Evolutionary conservation across 2,888 invertebrate genomes (phyloP), one percentile per base, ranked within the genome.

Genomic region (Coelopa pilipes): DNA sequence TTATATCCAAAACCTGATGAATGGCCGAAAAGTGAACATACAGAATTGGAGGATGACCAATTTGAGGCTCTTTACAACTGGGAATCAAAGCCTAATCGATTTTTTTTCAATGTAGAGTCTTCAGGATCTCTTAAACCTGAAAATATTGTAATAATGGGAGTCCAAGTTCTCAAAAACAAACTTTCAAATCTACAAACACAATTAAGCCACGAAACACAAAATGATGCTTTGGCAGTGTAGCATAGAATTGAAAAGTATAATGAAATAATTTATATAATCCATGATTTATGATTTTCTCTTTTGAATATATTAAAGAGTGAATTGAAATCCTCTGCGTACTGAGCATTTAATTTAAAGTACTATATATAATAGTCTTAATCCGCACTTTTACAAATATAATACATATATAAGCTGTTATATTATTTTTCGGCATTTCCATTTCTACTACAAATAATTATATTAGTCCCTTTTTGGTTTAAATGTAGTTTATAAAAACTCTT

Each of bases 21-120:
- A 88, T 99, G 99, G 98, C 99, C 98, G 0, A 98, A 97, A 87
- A 98, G 98, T 88, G 98, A 99, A 89, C 97, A 97, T 85, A 93
- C 96, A 12, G 96, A 98, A 87, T 87, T 98, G 17, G 96, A 96
- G 78, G 97, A 98, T 82, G 95, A 96, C 83, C 94, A 95, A 86
- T 94, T 93, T 89, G 96, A 99, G 89, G 99, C 96, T 0, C 93
- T 95, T 1, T 99, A 94, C 86, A 96, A 97, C 84, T 95, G 96
- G 92, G 94, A 95, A 86, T 94, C 95, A 1, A 98, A 96, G 85
- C 98, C 99, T 1, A 97, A 97, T 86, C 99, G 98, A 88, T 99
- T 96, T 88, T 99, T 92, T 88, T 97, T 93, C 84, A 98, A 98
- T 88, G 97, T 99, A 0, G 99, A 99, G 87, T 95, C 98, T 1